Evolutionary conservation across 2,888 invertebrate genomes (phyloP).

Genomic region (Neria commutata): DNA sequence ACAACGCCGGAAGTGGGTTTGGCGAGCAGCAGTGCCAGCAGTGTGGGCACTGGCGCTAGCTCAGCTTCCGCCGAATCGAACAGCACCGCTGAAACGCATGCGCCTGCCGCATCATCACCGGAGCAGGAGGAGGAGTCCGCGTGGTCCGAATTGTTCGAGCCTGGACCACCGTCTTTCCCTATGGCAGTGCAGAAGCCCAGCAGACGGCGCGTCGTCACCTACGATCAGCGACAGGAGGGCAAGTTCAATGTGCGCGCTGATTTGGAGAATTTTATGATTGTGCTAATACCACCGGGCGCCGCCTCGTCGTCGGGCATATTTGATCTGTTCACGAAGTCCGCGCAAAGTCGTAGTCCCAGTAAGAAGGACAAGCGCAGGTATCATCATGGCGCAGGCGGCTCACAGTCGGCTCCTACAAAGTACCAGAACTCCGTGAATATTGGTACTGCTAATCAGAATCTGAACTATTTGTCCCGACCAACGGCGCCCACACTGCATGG

Average conservation of each 20-base stretch:
- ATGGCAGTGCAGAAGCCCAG: slow-evolving; percentile 15
- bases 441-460: slow-evolving; percentile 17
- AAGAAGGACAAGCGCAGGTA: slow-evolving; percentile 42
- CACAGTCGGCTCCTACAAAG: slow-evolving; percentile 16
- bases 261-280: slow-evolving; percentile 74
- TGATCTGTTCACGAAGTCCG: slow-evolving; percentile 51
- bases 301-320: slow-evolving; percentile 48
- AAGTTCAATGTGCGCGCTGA: slow-evolving; percentile 75
- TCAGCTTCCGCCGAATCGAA: slow-evolving; percentile 15
- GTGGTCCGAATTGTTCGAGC: too few species aligned
- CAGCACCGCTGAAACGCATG: slow-evolving; percentile 34
- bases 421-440: slow-evolving; percentile 36
- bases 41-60: slow-evolving; percentile 1
- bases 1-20: background rate
- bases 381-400: slow-evolving; percentile 3
- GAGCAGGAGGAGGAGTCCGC: slow-evolving; percentile 18
- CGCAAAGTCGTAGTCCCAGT: slow-evolving; percentile 38
- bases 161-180: background rate
- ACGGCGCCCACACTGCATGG: slow-evolving; percentile 11
- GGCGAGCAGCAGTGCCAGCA: slow-evolving; percentile 12
- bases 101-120: slow-evolving; percentile 35
- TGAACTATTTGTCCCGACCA: slow-evolving; percentile 23
- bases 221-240: slow-evolving; percentile 79
- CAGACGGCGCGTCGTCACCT: slow-evolving; percentile 50
- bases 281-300: slow-evolving; percentile 67